Percentiles rank a stretch among this genome's conserved stretches.
phyloP scores from a whole-genome alignment of 2,888 invertebrate genomes.

The Pomacea canaliculata region DNA sequence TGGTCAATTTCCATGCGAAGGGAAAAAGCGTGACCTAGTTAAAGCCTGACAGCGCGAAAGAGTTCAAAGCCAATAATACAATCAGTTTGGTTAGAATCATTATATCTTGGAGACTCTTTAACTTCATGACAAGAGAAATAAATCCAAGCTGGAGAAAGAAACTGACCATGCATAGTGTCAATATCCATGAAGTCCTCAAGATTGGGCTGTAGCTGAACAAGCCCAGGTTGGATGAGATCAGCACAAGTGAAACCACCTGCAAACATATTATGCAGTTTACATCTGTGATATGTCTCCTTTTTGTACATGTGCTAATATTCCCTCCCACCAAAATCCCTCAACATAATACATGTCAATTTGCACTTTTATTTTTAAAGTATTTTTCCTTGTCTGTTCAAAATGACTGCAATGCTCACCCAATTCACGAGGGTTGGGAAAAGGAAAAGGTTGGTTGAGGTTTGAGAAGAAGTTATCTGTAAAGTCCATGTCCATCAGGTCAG shows the following conservation, averaged over 20 bases:
- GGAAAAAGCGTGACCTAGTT: too few relatives aligned
- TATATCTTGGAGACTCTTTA: too few relatives aligned
- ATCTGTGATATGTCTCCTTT: too few relatives aligned
- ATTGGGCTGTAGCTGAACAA: conserved; percentile 96
- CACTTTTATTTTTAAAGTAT: too few relatives aligned
- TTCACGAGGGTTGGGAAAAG: conserved; percentile 89
- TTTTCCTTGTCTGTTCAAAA: too few relatives aligned
- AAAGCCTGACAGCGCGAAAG: too few relatives aligned
- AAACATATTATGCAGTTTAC: conserved; percentile 15
- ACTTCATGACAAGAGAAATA: neutral
- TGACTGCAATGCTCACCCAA: conserved; percentile 78
- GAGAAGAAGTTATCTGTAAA: conserved; percentile 71
- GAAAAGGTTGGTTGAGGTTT: conserved; percentile 70
- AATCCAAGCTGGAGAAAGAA: neutral
- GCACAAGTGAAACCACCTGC: conserved; percentile 71
- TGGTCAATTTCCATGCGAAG: too few relatives aligned
- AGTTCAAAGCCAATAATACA: too few relatives aligned
- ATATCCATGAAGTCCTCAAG: conserved; percentile 87
- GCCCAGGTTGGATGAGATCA: conserved; percentile 98
- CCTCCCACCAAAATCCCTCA: too few relatives aligned
- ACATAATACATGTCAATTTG: too few relatives aligned
- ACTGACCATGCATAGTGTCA: conserved; percentile 40
- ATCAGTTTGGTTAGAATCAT: too few relatives aligned
- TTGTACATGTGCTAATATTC: too few relatives aligned
- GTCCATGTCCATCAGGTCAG: conserved; percentile 65